Evolutionary conservation across 2,888 invertebrate species (phyloP).

Genomic region (Alcis repandata): DNA sequence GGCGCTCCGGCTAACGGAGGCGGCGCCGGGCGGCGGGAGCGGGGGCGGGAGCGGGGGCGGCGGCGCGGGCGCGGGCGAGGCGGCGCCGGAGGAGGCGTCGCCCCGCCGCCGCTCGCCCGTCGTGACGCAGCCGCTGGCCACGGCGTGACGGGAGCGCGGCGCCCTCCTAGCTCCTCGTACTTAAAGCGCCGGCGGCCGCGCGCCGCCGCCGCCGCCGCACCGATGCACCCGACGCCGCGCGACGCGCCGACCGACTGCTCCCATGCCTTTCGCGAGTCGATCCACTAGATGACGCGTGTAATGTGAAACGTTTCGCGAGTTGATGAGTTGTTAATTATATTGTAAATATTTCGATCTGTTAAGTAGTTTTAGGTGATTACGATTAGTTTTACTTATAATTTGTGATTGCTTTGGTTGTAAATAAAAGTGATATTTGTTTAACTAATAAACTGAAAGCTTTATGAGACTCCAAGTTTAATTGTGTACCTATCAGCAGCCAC

Average conservation of each 20-base stretch:
- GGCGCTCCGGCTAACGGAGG: slow-evolving; percentile 90
- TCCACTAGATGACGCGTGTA: slow-evolving; percentile 49
- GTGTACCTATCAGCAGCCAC: slow-evolving; percentile 22
- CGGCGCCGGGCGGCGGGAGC: slow-evolving; percentile 54
- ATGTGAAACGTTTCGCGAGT: slow-evolving; percentile 53
- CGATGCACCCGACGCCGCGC: slow-evolving; percentile 16
- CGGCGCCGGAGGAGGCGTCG: slow-evolving; percentile 84
- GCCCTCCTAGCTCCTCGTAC: slow-evolving; percentile 85
- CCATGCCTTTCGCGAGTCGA: slow-evolving; percentile 22
- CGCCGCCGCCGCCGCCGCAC: slow-evolving; percentile 29
- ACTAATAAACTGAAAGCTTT: slow-evolving; percentile 85
- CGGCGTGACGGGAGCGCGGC: slow-evolving; percentile 80
- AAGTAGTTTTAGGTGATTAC: slow-evolving; percentile 85
- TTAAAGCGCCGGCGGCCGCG: slow-evolving; percentile 55
- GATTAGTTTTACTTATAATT: slow-evolving; percentile 81
- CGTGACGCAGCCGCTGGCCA: slow-evolving; percentile 81
- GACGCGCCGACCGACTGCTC: slow-evolving; percentile 17
- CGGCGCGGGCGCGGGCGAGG: slow-evolving; percentile 53
- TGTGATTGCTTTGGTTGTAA: slow-evolving; percentile 86
- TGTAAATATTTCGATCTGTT: slow-evolving; percentile 85
- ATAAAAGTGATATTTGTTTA: slow-evolving; percentile 87
- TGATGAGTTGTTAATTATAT: slow-evolving; percentile 81
- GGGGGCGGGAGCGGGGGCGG: slow-evolving; percentile 63
- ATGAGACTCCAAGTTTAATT: slow-evolving; percentile 47
- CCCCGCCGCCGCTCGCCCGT: slow-evolving; percentile 84